Evolutionary conservation across 2,113 vertebrate genomes (phyloP).

Genomic region (Chroicocephalus ridibundus): DNA sequence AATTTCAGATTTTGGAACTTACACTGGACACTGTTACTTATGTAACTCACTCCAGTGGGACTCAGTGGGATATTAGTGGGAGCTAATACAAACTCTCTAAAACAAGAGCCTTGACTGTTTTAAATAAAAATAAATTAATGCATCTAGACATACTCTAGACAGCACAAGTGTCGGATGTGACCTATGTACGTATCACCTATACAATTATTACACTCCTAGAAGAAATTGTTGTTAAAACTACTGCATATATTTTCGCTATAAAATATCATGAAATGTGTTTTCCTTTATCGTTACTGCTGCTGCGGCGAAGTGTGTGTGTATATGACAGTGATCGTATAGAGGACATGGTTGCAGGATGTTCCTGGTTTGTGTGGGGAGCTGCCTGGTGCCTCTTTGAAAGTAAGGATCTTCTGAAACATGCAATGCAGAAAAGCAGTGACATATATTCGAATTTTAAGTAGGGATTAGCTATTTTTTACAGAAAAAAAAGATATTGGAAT

Average conservation of each 20-base stretch:
- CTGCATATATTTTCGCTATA: neutral
- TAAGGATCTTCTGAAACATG: neutral
- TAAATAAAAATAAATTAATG: neutral
- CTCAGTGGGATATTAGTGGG: neutral
- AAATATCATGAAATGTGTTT: neutral
- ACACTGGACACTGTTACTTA: neutral
- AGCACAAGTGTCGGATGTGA: neutral
- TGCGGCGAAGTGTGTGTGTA: neutral
- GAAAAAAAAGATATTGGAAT: neutral
- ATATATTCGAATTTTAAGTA: neutral
- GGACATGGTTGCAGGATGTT: neutral
- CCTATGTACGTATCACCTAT: neutral
- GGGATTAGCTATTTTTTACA: neutral
- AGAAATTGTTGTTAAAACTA: neutral
- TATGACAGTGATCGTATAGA: accelerated
- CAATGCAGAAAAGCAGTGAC: neutral
- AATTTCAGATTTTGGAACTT: neutral
- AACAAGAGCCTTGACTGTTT: neutral
- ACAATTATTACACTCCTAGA: neutral
- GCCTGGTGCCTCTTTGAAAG: neutral
- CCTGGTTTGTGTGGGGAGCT: neutral
- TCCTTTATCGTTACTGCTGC: neutral
- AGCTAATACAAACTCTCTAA: neutral
- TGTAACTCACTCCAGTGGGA: neutral
- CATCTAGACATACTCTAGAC: neutral